phyloP scores from a whole-genome alignment of 2,797 vertebrate species.

The Scolopax bukidnonensis region DNA sequence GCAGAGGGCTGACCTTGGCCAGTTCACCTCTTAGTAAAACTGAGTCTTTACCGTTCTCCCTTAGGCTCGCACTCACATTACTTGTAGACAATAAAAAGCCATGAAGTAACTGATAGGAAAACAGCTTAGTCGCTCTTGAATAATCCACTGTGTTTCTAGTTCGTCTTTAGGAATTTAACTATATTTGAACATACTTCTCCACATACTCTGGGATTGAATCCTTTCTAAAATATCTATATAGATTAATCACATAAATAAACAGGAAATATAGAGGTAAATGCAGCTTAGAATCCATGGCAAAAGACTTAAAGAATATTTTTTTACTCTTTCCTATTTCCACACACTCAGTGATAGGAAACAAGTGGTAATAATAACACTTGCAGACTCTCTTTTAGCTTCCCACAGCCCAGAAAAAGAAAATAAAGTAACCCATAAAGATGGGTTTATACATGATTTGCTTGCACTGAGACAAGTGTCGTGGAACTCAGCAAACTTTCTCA shows the following conservation, averaged over 20 bases:
- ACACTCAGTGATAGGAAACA: neutral
- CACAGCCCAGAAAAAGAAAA: slow-evolving; percentile 36
- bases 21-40: neutral
- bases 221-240: neutral
- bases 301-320: slow-evolving; percentile 2
- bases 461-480: slow-evolving; percentile 41
- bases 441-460: slow-evolving; percentile 22
- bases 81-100: neutral
- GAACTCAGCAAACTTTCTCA: slow-evolving; percentile 53
- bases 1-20: neutral
- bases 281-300: neutral
- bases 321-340: neutral
- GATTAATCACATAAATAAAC: neutral
- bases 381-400: slow-evolving; percentile 9
- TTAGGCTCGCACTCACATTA: neutral
- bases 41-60: neutral
- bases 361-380: slow-evolving; percentile 24
- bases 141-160: neutral
- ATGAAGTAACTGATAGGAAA: neutral
- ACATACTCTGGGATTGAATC: neutral
- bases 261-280: neutral
- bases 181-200: neutral
- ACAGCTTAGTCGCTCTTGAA: neutral
- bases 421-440: slow-evolving; percentile 18
- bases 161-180: neutral